These are phyloP conservation scores for Talpa occidentalis DNA, from an alignment of 2,113 vertebrate genomes.

Conservation along the genomic window DNA sequence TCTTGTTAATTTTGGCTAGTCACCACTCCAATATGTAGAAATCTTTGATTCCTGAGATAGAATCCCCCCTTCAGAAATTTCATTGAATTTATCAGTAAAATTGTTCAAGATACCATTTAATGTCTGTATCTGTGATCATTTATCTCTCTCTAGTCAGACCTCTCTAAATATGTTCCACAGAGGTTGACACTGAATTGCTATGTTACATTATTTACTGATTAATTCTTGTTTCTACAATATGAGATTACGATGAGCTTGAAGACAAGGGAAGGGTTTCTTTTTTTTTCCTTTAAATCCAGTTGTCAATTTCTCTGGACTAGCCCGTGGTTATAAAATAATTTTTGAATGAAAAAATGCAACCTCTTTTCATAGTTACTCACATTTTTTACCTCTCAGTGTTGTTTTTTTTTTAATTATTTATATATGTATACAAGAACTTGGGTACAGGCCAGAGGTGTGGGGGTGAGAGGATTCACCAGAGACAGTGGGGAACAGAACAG, in stretches of 20 bases:
- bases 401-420: too few relatives aligned
- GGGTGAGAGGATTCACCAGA: too few relatives aligned
- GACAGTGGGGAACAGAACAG: too few relatives aligned
- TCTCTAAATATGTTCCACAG: background rate
- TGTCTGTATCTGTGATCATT: background rate
- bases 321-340: background rate
- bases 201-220: background rate
- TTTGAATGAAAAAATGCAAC: background rate
- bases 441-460: too few relatives aligned
- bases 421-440: too few relatives aligned
- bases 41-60: background rate
- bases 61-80: background rate
- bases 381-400: conserved; percentile 9
- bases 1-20: background rate
- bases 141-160: background rate
- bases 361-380: background rate
- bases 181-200: background rate
- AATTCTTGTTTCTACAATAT: background rate
- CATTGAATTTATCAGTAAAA: background rate
- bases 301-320: background rate
- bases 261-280: background rate
- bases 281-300: conserved; percentile 20
- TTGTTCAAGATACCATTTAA: background rate
- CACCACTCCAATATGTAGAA: background rate
- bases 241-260: background rate